phyloP scores from a whole-genome alignment of 2,797 vertebrate species.

The Zonotrichia albicollis region DNA sequence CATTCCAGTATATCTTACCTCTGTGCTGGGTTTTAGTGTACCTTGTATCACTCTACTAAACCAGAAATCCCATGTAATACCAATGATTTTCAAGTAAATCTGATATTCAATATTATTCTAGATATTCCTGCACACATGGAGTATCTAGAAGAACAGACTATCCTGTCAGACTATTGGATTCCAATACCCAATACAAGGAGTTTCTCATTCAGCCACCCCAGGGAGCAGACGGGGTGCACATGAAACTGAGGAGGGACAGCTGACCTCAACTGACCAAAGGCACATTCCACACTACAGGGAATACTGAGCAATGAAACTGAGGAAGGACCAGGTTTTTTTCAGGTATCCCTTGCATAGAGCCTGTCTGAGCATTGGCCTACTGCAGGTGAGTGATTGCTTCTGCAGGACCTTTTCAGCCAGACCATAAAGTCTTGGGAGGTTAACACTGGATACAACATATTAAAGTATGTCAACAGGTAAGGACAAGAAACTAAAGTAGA shows the following conservation, averaged over 20 bases:
- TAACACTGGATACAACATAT: not conserved
- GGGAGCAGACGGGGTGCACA: not conserved
- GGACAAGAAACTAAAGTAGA: not conserved
- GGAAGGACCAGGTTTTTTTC: not conserved
- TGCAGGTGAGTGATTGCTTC: not conserved
- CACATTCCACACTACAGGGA: not conserved
- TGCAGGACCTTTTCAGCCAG: not conserved
- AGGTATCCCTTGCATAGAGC: not conserved
- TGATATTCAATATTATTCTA: not conserved
- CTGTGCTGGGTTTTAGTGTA: not conserved
- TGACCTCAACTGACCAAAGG: not conserved
- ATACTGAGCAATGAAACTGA: not conserved
- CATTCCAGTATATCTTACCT: not conserved
- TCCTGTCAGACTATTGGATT: not conserved
- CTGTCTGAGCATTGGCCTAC: not conserved
- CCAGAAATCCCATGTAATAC: not conserved
- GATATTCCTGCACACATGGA: not conserved
- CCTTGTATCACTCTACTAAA: not conserved
- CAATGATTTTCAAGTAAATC: not conserved
- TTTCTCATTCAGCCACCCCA: not conserved
- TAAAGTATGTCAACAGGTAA: not conserved
- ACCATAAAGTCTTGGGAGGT: not conserved
- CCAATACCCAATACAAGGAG: not conserved
- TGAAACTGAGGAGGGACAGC: not conserved
- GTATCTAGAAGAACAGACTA: not conserved